A percentile compares a stretch with the other conserved stretches of the same genome.
phyloP scores from a whole-genome alignment of 2,797 vertebrate species.

The Dryobates pubescens region DNA sequence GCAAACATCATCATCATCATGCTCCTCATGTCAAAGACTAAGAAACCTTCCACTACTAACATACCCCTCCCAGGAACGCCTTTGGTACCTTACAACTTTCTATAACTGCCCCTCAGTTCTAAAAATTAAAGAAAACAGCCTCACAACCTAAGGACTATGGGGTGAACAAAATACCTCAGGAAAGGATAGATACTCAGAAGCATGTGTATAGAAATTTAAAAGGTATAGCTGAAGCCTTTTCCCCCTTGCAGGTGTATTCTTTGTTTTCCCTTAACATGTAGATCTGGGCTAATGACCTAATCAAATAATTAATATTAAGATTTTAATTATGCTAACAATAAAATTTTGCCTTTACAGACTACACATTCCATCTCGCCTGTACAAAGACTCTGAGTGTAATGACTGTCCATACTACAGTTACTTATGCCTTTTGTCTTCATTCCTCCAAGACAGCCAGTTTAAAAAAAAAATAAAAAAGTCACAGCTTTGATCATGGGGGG shows the following conservation, averaged over 20 bases:
- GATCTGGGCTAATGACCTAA: not conserved
- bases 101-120: not conserved
- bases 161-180: not conserved
- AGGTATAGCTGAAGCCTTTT: not conserved
- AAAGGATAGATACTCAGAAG: not conserved
- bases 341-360: not conserved
- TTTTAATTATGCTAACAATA: not conserved
- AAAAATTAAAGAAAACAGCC: not conserved
- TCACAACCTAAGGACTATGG: accelerated
- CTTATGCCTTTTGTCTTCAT: not conserved
- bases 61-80: not conserved
- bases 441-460: not conserved
- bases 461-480: not conserved
- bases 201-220: not conserved
- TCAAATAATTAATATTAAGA: not conserved
- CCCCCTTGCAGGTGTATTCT: accelerated
- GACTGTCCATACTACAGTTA: not conserved
- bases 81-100: not conserved
- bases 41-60: not conserved
- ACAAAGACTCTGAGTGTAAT: not conserved
- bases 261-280: not conserved
- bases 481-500: not conserved
- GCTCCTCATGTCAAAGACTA: not conserved
- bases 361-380: not conserved
- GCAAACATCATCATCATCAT: not conserved